Base-by-base conservation (phyloP, 2,888 invertebrate species). In the Halocaridina rubra region DNA sequence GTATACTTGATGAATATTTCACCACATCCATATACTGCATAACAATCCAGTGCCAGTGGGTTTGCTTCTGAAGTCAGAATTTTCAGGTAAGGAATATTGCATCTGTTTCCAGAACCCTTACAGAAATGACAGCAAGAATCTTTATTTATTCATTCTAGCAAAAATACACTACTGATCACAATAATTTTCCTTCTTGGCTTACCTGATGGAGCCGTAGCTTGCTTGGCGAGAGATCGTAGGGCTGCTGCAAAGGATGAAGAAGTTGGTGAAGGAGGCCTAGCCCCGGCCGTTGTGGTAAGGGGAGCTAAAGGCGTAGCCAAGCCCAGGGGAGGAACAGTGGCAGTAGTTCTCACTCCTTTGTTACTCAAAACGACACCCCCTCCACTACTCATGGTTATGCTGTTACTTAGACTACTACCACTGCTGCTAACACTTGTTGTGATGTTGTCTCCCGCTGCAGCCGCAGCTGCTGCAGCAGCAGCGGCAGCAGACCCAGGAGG, bases 151-250 rank as follows among this genome's bases (percentile, higher is more conserved):
- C n/a, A n/a, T n/a, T n/a, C n/a, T n/a, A n/a, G n/a, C n/a, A n/a
- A n/a, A n/a, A n/a, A n/a, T n/a, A n/a, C n/a, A n/a, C n/a, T n/a
- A n/a, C n/a, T n/a, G n/a, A n/a, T n/a, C n/a, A n/a, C n/a, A n/a
- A n/a, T n/a, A n/a, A n/a, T n/a, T n/a, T n/a, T n/a, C n/a, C n/a
- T n/a, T n/a, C n/a, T 1, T 24, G 2, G 30, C 86, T 39, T 10
- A 88, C 89, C 88, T 72, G 89, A 71, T 8, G 88, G 89, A 53
- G 87, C 89, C 8, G 88, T 96, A 27, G 96, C 97, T 91, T 97
- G 97, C 92, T 97, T 97, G 88, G 97, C 97, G 89, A 97, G 93
- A 91, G 96, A 96, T 85, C 97, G 93, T 78, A 98, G 92, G 29
- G 97, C 97, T 71, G 97, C 97, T 78, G 97, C 97, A 92, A 97